Base-by-base conservation (phyloP, 1,140 invertebrate genomes). In the Drosophila kurseongensis region DNA sequence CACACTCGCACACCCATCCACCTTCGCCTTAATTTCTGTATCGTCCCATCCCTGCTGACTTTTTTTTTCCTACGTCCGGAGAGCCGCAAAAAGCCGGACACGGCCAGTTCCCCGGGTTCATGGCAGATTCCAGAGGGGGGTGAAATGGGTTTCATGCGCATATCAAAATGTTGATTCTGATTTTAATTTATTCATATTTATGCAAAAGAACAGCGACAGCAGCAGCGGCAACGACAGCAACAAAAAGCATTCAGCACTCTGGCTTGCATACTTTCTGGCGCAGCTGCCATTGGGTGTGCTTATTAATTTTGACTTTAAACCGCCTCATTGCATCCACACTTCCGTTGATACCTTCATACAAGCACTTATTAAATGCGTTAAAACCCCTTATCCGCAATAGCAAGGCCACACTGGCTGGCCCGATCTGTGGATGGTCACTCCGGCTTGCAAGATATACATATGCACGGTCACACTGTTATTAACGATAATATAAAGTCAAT, bases 141-240 rank as follows among this genome's bases (percentile, higher is more conserved):
- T 14, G 12, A 44, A 69, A 69, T 72, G 66, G 54, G 68, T 72
- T 72, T 71, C 74, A 68, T 61, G 56, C 69, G 69, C 79, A 88
- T 86, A 86, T 88, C 82, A 86, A 88, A 82, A 76, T 83, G 82
- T 86, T 86, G 79, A 86, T 86, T 86, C 83, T 72, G 61, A 86
- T 83, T 86, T 88, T 86, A 86, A 86, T 86, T 86, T 86, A 86
- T 86, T 86, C 82, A 86, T 86, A 86, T 86, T 86, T 86, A 86
- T 86, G 82, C 82, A 86, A 88, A 88, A 83, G 83, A 78, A 65
- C 81, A 78, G 68, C 75, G 48, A 16, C 48, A 35, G 29, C 48
- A 51, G 44, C 18, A 23, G 42, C 42, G 16, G 45, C 18, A 18
- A 12, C n/a, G 8, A 45, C 57, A 35, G 18, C 44, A 71, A 52